Percentiles rank a stretch among this genome's conserved stretches.
Evolutionary conservation across 1,140 invertebrate species (phyloP).

Genomic region (Bradysia coprophila): DNA sequence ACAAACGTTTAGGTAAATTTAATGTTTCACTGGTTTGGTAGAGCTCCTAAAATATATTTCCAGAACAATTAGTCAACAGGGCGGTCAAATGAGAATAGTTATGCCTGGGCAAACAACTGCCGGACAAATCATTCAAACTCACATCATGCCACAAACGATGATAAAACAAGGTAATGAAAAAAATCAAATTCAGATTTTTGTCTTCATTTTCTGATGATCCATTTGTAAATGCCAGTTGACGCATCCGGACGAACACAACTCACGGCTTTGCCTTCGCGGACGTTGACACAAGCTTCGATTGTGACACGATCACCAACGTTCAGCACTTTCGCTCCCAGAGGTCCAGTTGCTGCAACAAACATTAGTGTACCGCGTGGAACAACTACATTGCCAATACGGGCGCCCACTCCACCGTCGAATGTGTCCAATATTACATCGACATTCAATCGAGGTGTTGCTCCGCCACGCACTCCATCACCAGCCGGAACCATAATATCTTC

Average conservation of each 20-base stretch:
- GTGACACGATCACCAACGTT: slow-evolving; percentile 18
- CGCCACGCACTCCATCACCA: slow-evolving; percentile 9
- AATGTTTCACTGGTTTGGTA: too few relatives aligned
- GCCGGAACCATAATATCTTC: slow-evolving; percentile 19
- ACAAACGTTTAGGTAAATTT: neutral
- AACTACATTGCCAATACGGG: slow-evolving; percentile 10
- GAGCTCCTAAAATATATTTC: neutral
- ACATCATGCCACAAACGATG: slow-evolving; percentile 1
- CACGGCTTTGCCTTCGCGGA: slow-evolving; percentile 18
- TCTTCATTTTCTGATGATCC: neutral
- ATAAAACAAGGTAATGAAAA: slow-evolving; percentile 1
- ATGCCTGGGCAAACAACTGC: neutral
- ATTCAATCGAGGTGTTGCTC: slow-evolving; percentile 13
- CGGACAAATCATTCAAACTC: slow-evolving; percentile 2
- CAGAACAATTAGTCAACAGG: neutral
- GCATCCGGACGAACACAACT: slow-evolving; percentile 13
- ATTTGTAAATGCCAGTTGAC: neutral
- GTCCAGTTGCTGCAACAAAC: slow-evolving; percentile 8
- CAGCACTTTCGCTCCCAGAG: slow-evolving; percentile 17
- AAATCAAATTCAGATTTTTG: neutral
- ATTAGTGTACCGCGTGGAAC: neutral
- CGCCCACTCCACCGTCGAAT: slow-evolving; percentile 11
- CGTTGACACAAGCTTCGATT: slow-evolving; percentile 19
- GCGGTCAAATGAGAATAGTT: neutral
- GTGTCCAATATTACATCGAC: slow-evolving; percentile 7